Percentiles rank a stretch among this genome's conserved stretches.
These are phyloP conservation scores for Sceliomorpha sp. DNA, from an alignment of 2,888 invertebrate genomes.

Conservation along the genomic window DNA sequence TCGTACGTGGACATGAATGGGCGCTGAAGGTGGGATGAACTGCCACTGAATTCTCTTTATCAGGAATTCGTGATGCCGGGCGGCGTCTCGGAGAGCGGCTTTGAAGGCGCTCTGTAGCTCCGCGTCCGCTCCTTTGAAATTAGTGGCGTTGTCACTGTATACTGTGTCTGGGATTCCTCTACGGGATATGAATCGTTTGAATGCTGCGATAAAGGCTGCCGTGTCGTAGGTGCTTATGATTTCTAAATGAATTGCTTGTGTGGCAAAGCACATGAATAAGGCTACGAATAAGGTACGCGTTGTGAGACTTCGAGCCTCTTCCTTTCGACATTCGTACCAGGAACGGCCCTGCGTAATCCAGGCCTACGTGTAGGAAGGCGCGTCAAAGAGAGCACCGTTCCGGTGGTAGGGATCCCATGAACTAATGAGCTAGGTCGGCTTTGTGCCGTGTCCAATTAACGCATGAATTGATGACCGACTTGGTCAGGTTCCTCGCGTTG, in stretches of 20 bases:
- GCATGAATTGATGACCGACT: neutral
- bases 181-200: slow-evolving; percentile 60
- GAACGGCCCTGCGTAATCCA: slow-evolving; percentile 11
- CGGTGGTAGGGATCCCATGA: slow-evolving; percentile 1
- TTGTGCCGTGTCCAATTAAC: neutral
- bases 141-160: no score
- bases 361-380: neutral
- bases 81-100: slow-evolving; percentile 1
- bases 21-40: no score
- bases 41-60: slow-evolving; percentile 53
- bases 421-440: neutral
- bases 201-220: slow-evolving; percentile 54
- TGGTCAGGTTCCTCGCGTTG: neutral
- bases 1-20: slow-evolving; percentile 61
- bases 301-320: neutral
- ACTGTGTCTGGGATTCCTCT: no score
- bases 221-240: slow-evolving; percentile 52
- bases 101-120: slow-evolving; percentile 20
- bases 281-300: slow-evolving; percentile 28
- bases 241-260: slow-evolving; percentile 20
- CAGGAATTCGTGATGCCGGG: neutral
- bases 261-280: slow-evolving; percentile 4
- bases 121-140: no score
- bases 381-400: neutral
- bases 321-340: neutral